These are phyloP conservation scores for Drosophila ohnishii DNA, from an alignment of 1,140 invertebrate genomes.

Conservation along the genomic window DNA sequence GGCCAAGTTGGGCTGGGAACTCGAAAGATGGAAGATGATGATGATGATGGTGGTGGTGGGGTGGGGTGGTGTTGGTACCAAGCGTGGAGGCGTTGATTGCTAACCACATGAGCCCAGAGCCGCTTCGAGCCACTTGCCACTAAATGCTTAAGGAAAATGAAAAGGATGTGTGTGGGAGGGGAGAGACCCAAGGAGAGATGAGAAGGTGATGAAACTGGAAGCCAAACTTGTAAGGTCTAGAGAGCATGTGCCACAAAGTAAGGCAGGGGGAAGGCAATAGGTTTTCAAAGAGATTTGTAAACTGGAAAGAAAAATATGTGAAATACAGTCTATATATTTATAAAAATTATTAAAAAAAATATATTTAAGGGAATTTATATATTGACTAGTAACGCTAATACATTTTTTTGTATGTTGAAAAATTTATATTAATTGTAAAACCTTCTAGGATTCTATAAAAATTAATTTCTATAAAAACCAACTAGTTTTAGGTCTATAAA, in stretches of 20 bases:
- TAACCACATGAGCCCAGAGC: slow-evolving; percentile 51
- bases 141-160: slow-evolving; percentile 21
- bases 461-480: background rate
- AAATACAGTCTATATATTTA: background rate
- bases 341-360: background rate
- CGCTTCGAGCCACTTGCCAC: slow-evolving; percentile 36
- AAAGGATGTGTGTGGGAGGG: background rate
- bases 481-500: background rate
- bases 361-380: no score
- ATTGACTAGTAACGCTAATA: background rate
- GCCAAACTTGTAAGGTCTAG: slow-evolving; percentile 47
- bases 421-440: background rate
- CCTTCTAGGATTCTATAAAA: background rate
- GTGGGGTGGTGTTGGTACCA: background rate
- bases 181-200: background rate
- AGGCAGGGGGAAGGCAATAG: slow-evolving; percentile 17
- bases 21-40: background rate
- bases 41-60: no score
- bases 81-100: slow-evolving; percentile 61
- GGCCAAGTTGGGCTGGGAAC: background rate
- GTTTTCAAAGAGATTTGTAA: slow-evolving; percentile 10
- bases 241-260: slow-evolving; percentile 45
- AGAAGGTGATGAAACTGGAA: slow-evolving; percentile 25
- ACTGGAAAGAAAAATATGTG: background rate
- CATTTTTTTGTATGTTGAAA: background rate